Base-by-base conservation (phyloP, 2,888 invertebrate species). In the Sinelater perroti region DNA sequence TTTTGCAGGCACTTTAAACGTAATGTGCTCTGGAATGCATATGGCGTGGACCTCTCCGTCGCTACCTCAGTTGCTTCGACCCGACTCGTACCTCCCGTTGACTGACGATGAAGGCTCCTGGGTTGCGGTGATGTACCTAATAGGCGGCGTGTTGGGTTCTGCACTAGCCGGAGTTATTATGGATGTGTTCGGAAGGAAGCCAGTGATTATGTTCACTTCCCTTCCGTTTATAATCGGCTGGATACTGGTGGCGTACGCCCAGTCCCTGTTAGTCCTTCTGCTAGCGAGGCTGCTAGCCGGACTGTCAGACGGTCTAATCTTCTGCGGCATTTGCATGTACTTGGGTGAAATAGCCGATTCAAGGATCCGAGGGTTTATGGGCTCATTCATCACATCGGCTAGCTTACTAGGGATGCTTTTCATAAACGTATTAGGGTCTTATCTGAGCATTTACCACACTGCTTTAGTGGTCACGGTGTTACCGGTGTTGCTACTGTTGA, bases 141-240 rank as follows among this genome's bases (percentile, higher is more conserved):
- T 88, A 36, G 87, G 87, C 63, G 86, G 85, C 1, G 82, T 86
- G 16, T 74, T 85, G 31, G 87, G 87, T 24, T 85, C 85, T 5
- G 72, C 86, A 3, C 78, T 84, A 13, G 83, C 86, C 10, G 87
- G 86, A 21, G 81, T 84, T 69, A 76, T 85, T 56, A 84, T 87
- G 47, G 87, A 88, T 72, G 78, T 80, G 60, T 80, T 85, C 57
- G 89, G 88, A 11, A 80, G 88, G 10, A 88, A 87, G 71, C 81
- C 79, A 8, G 83, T 85, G 14, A 78, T 88, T 1, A 78, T 87
- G n/a, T 72, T 84, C 21, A 82, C 86, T 8, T 83, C 85, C 0
- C 67, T 87, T 4, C 86, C 88, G 0, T 82, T 86, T 66, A 82
- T 85, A 61, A 50, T 84, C 28, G 83, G 86, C 60, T 88, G 88